phyloP scores from a whole-genome alignment of 2,888 invertebrate species.

The Phortica okadai region DNA sequence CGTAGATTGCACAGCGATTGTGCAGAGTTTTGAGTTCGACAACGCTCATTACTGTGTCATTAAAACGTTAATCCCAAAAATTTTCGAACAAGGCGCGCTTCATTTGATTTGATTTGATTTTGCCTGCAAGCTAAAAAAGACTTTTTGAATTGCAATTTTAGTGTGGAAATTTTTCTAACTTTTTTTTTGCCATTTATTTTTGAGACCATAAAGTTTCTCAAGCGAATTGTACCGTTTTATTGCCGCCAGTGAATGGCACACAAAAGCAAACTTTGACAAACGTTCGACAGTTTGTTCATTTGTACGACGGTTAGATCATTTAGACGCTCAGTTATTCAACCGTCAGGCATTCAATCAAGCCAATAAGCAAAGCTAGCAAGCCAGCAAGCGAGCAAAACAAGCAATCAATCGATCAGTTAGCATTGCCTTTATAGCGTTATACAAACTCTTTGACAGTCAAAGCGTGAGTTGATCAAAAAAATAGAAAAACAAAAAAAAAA shows the following conservation, averaged over 20 bases:
- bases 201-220: conserved; percentile 27
- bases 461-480: not conserved
- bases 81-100: conserved; percentile 5
- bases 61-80: conserved; percentile 35
- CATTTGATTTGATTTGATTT: not conserved
- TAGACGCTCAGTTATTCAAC: not conserved
- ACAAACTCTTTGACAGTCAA: not conserved
- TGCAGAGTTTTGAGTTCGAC: not conserved
- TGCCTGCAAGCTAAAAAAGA: conserved; percentile 3
- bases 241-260: conserved; percentile 24
- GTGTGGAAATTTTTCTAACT: conserved; percentile 13
- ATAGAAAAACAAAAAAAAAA: not conserved
- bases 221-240: conserved; percentile 8
- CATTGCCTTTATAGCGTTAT: conserved; percentile 1
- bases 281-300: not conserved
- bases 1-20: not conserved
- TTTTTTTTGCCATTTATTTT: not conserved
- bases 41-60: conserved; percentile 50
- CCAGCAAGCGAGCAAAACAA: not conserved
- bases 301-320: not conserved
- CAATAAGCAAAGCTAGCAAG: not conserved
- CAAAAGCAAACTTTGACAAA: conserved; percentile 21
- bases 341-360: not conserved
- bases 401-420: conserved; percentile 18
- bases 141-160: conserved; percentile 12